Conservation (phyloP, 2,113 vertebrate genomes). For the Hemiprocne comata region DNA sequence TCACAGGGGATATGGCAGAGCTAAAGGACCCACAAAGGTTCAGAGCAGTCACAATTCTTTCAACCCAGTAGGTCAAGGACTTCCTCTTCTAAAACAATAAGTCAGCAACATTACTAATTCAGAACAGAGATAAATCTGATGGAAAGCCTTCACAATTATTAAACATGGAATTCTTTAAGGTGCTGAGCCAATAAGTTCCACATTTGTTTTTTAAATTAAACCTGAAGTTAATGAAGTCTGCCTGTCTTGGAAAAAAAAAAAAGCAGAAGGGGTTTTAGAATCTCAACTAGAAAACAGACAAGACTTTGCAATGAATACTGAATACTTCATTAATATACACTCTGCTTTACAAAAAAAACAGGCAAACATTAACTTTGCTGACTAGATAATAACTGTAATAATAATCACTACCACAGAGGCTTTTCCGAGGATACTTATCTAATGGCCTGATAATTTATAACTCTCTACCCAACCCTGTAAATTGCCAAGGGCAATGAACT, state of each 20-base stretch:
- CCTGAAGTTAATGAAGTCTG: slow-evolving; percentile 80
- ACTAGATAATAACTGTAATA: slow-evolving; percentile 65
- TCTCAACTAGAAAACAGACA: slow-evolving; percentile 68
- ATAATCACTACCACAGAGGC: slow-evolving; percentile 48
- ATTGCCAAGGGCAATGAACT: slow-evolving; percentile 42
- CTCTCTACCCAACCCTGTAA: slow-evolving; percentile 11
- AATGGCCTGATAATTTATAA: slow-evolving; percentile 39
- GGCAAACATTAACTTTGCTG: slow-evolving; percentile 60
- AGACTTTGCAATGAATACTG: slow-evolving; percentile 74
- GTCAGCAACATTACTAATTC: slow-evolving; percentile 84
- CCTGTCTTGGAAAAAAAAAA: slow-evolving; percentile 46
- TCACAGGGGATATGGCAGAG: slow-evolving; percentile 78
- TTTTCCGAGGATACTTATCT: slow-evolving; percentile 54
- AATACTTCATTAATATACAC: slow-evolving; percentile 70
- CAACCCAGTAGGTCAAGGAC: slow-evolving; percentile 84
- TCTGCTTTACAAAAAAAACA: background rate
- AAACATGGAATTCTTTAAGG: slow-evolving; percentile 78
- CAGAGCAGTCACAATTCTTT: slow-evolving; percentile 80
- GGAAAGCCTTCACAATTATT: slow-evolving; percentile 79
- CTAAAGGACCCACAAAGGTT: slow-evolving; percentile 80
- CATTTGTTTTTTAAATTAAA: slow-evolving; percentile 75
- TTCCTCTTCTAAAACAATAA: slow-evolving; percentile 81
- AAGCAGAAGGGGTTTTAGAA: slow-evolving; percentile 61
- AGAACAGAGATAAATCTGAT: slow-evolving; percentile 74
- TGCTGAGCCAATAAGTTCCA: slow-evolving; percentile 76